These are phyloP conservation scores for Acleris sparsana DNA, from an alignment of 2,888 invertebrate species.

Conservation along the genomic window DNA sequence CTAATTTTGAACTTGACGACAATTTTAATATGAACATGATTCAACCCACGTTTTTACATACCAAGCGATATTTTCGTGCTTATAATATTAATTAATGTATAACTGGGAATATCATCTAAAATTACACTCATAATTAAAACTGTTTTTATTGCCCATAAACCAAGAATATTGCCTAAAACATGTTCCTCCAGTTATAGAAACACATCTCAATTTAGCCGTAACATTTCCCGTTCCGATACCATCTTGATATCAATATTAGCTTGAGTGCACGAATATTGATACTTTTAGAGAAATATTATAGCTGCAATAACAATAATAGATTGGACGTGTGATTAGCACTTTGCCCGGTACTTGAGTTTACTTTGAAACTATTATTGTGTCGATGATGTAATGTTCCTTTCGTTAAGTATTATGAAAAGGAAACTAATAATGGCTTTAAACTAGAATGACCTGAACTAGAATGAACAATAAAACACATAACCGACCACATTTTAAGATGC, in stretches of 20 bases:
- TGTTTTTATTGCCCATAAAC: slow-evolving; percentile 14
- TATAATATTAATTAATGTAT: not conserved
- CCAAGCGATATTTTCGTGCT: too few species aligned
- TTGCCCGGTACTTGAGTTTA: slow-evolving; percentile 3
- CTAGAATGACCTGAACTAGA: too few species aligned
- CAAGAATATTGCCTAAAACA: slow-evolving; percentile 19
- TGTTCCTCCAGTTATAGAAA: slow-evolving; percentile 16
- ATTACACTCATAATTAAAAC: slow-evolving; percentile 14
- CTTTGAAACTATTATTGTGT: not conserved
- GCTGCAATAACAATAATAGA: slow-evolving; percentile 17
- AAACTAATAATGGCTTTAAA: too few species aligned
- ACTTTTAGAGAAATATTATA: slow-evolving; percentile 17
- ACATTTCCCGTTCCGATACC: slow-evolving; percentile 22
- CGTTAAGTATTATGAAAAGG: too few species aligned
- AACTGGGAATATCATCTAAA: not conserved
- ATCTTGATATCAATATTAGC: slow-evolving; percentile 32
- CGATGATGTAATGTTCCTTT: too few species aligned
- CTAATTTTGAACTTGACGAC: too few species aligned
- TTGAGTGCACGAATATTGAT: slow-evolving; percentile 15
- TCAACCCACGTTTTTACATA: not conserved
- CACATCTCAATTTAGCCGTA: slow-evolving; percentile 26
- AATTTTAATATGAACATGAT: too few species aligned
- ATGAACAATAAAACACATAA: too few species aligned
- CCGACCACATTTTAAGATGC: too few species aligned
- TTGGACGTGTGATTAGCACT: slow-evolving; percentile 11